Evolutionary conservation across 2,113 vertebrate genomes (phyloP), one percentile per base, ranked within the genome.

Genomic region (Thinocorus orbignyianus): DNA sequence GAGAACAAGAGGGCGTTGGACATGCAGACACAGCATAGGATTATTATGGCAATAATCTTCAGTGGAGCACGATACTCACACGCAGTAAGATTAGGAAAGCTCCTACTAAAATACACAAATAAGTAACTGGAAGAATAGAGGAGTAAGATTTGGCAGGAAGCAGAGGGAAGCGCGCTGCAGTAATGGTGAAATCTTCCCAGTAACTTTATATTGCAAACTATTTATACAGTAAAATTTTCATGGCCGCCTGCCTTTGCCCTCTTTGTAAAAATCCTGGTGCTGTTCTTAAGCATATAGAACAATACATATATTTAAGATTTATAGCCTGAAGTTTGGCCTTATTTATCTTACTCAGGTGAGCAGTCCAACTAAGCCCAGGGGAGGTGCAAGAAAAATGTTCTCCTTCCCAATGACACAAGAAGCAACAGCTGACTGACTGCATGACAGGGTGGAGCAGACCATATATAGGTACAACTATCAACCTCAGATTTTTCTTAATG

Each of bases 251-350:
- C 13, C 68, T 74, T 54, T 81, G 31, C 30, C 51, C 61, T 62
- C 46, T 42, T 82, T 46, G n/a, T 31, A 68, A 54, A 88, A 51
- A 15, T 28, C 20, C 68, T 44, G 30, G 30, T 66, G 79, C 48
- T 83, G 18, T 41, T 80, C 74, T 90, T 82, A 82, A 72, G 41
- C 57, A 85, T 69, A 91, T 92, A 76, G 65, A 96, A 85, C 57
- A 92, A 92, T 76, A 96, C 89, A 92, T 85, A 95, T 54, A 94
- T 96, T 66, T 84, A 91, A 88, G 92, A 96, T 95, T 95, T 95
- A 96, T 80, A 81, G 87, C 58, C 64, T 77, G 48, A 91, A 94
- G 90, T 91, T 88, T 60, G 42, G 74, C 42, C 25, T 13, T 92
- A 96, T 96, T 96, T 88, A 82, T 96, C 92, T 94, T 78, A 66